These are phyloP conservation scores for Oenanthe oenanthe DNA, from an alignment of 2,113 vertebrate genomes.

Conservation along the genomic window DNA sequence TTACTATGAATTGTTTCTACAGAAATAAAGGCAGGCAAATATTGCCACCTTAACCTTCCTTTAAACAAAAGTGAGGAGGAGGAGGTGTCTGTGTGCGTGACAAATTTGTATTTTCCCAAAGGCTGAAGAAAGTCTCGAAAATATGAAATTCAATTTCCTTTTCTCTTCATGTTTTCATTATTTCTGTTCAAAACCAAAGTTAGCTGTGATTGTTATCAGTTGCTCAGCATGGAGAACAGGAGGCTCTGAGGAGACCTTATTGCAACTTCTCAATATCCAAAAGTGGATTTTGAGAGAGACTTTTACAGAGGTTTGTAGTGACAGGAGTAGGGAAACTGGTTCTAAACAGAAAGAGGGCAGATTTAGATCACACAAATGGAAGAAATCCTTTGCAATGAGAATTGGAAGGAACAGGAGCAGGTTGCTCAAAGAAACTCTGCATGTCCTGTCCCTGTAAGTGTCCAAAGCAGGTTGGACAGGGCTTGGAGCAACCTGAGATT, in stretches of 20 bases:
- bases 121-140: neutral
- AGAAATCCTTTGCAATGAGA: neutral
- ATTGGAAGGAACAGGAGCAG: neutral
- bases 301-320: neutral
- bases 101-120: neutral
- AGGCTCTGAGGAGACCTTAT: neutral
- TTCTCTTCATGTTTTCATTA: neutral
- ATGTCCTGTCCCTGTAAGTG: rapidly evolving
- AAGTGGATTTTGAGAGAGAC: neutral
- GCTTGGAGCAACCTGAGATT: rapidly evolving
- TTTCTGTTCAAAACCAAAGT: neutral
- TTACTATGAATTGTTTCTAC: neutral
- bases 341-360: neutral
- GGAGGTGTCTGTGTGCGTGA: neutral
- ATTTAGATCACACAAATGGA: neutral
- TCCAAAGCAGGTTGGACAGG: rapidly evolving
- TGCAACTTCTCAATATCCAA: neutral
- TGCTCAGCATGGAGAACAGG: neutral
- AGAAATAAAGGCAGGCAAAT: neutral
- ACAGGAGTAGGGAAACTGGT: rapidly evolving
- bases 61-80: neutral
- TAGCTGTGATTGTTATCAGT: neutral
- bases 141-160: neutral
- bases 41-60: neutral
- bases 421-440: neutral